Percentiles rank a stretch among this genome's conserved stretches.
These are phyloP conservation scores for Parascotia fuliginaria DNA, from an alignment of 2,888 invertebrate genomes.

Conservation along the genomic window DNA sequence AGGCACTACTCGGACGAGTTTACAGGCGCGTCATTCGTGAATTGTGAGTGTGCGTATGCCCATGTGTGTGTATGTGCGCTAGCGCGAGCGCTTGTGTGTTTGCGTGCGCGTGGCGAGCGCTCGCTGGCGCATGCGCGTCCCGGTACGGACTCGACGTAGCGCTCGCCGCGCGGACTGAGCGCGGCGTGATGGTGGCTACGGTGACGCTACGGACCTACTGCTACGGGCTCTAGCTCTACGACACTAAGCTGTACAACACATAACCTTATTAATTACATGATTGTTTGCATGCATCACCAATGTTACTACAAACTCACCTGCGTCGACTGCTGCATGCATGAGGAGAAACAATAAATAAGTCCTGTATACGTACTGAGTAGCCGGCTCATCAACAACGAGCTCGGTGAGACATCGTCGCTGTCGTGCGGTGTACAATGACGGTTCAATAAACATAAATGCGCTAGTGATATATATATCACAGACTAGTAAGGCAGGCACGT, in stretches of 20 bases:
- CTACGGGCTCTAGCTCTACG: constrained; percentile 3
- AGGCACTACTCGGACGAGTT: constrained; percentile 12
- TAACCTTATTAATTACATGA: not conserved
- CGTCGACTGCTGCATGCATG: too few relatives aligned
- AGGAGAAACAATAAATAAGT: too few relatives aligned
- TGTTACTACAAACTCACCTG: not conserved
- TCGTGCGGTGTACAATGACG: too few relatives aligned
- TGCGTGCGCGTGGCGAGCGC: not conserved
- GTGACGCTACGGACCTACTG: constrained; percentile 1
- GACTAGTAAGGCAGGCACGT: not conserved
- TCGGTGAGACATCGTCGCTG: not conserved
- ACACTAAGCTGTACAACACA: not conserved
- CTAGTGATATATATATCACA: constrained; percentile 1
- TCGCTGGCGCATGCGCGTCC: too few relatives aligned
- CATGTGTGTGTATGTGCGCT: constrained; percentile 9
- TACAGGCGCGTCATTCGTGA: constrained; percentile 4
- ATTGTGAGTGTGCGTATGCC: constrained; percentile 7
- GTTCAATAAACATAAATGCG: not conserved
- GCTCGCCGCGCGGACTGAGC: too few relatives aligned
- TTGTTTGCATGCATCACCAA: not conserved
- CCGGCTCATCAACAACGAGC: too few relatives aligned
- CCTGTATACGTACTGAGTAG: too few relatives aligned
- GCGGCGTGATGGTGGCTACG: constrained; percentile 12
- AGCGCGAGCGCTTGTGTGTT: too few relatives aligned
- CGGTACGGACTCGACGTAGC: too few relatives aligned